These are phyloP conservation scores for Stegodyphus dumicola DNA, from an alignment of 1,140 invertebrate genomes.

Conservation along the genomic window DNA sequence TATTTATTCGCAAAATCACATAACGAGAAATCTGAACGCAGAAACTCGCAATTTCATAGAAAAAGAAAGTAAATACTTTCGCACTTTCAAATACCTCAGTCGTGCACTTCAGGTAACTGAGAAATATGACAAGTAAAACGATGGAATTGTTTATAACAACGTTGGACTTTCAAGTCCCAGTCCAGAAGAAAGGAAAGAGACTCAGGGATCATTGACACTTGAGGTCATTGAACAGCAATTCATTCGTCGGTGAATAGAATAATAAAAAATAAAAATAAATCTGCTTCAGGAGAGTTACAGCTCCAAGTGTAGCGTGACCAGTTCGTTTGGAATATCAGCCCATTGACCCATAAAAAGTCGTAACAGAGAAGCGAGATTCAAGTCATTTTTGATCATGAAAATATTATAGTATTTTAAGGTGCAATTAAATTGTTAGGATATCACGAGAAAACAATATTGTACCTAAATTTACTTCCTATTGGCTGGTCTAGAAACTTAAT, in stretches of 20 bases:
- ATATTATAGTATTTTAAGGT: not conserved
- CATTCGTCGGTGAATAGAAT: constrained; percentile 8
- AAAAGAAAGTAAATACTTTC: no score
- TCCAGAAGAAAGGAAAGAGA: not conserved
- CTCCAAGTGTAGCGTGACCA: constrained; percentile 37
- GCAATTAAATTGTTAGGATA: not conserved
- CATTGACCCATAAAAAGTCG: constrained; percentile 37
- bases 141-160: no score
- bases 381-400: not conserved
- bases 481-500: no score
- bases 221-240: constrained; percentile 6
- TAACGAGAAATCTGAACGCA: no score
- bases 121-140: no score
- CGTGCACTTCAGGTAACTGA: no score
- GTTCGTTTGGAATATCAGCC: constrained; percentile 22
- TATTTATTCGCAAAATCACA: no score
- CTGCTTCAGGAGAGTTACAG: constrained; percentile 10
- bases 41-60: no score
- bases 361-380: not conserved
- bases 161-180: no score
- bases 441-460: no score
- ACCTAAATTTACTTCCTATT: no score
- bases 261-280: constrained; percentile 25
- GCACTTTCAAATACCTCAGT: no score
- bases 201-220: constrained; percentile 13